Evolutionary conservation across 23 tunicate genomes (phyloP).

Genomic region (Oikopleura dioica): DNA sequence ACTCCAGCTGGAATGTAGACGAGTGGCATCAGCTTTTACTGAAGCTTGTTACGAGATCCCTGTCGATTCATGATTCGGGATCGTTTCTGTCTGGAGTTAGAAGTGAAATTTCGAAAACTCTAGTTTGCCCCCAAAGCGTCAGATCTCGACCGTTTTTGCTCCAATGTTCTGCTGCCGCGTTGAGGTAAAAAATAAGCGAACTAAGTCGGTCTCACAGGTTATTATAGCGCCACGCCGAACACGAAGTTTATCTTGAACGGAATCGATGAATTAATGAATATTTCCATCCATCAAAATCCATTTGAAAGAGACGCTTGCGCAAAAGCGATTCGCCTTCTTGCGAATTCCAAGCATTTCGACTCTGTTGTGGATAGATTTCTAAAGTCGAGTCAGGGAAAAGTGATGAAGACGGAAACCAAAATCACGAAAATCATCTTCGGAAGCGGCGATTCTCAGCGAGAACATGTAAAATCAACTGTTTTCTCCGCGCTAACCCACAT

Average conservation of each 20-base stretch:
- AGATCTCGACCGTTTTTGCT: conserved; percentile 6
- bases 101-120: not conserved
- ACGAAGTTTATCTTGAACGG: conserved; percentile 6
- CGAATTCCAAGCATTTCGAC: not conserved
- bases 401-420: not conserved
- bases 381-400: not conserved
- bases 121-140: conserved; percentile 6
- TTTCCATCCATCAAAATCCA: conserved; percentile 8
- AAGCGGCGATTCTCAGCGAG: not conserved
- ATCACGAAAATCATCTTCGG: not conserved
- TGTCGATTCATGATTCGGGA: conserved; percentile 2
- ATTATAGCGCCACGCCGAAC: conserved; percentile 2
- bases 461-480: not conserved
- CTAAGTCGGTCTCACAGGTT: too few relatives aligned
- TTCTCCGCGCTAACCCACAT: not conserved
- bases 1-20: not conserved
- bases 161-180: conserved; percentile 9
- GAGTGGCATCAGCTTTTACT: conserved; percentile 1
- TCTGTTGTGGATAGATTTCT: not conserved
- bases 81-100: not conserved
- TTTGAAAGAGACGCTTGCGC: not conserved
- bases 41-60: not conserved
- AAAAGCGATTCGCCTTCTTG: not conserved
- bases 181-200: too few relatives aligned
- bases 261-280: not conserved